Evolutionary conservation across 2,888 invertebrate genomes (phyloP).

Genomic region (Alcis repandata): DNA sequence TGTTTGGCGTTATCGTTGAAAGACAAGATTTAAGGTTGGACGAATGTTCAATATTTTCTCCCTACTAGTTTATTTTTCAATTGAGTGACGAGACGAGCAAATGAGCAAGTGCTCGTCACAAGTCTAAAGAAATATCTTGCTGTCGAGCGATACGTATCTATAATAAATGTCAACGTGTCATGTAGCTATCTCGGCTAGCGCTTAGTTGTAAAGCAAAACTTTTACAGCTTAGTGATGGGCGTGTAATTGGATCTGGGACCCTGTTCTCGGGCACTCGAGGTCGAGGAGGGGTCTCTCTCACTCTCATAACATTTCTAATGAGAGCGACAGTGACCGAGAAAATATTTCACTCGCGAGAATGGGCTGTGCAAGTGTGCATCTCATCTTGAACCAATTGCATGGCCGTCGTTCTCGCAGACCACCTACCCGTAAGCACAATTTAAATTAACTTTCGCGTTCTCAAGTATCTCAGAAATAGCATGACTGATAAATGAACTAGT

Average conservation of each 20-base stretch:
- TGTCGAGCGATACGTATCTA: no score
- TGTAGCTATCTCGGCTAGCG: not conserved
- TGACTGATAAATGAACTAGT: not conserved
- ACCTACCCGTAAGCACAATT: slow-evolving; percentile 41
- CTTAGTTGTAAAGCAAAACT: no score
- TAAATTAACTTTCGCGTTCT: slow-evolving; percentile 43
- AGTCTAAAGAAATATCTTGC: no score
- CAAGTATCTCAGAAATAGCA: slow-evolving; percentile 14
- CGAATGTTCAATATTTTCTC: no score
- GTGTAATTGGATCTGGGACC: slow-evolving; percentile 46
- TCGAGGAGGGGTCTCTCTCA: not conserved
- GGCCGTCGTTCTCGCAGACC: slow-evolving; percentile 32
- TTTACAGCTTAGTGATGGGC: slow-evolving; percentile 36
- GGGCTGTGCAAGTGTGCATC: slow-evolving; percentile 14
- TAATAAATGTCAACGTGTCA: slow-evolving; percentile 10
- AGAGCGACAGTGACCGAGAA: not conserved
- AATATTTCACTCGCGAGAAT: not conserved
- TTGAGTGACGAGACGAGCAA: no score
- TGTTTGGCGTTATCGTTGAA: no score
- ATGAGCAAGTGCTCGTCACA: no score
- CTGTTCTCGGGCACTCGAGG: no score
- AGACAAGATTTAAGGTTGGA: no score
- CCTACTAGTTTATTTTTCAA: no score
- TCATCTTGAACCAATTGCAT: slow-evolving; percentile 40
- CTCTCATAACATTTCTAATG: not conserved